A percentile compares a stretch with the other conserved stretches of the same genome.
phyloP scores from a whole-genome alignment of 2,113 vertebrate genomes.

The Lamprotornis superbus region DNA sequence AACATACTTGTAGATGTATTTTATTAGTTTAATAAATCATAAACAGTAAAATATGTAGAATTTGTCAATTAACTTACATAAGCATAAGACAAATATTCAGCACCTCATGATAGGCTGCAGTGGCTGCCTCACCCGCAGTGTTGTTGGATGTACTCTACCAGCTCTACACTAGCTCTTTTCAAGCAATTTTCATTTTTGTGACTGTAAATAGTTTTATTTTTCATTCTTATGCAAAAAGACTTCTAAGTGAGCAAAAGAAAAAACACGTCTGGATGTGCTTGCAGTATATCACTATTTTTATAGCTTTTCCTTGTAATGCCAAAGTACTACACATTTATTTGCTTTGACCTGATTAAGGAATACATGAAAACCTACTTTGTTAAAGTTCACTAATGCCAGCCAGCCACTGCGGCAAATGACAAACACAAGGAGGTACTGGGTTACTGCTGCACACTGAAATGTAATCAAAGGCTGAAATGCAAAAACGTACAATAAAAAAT shows the following conservation, averaged over 20 bases:
- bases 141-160: neutral
- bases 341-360: slow-evolving; percentile 36
- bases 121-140: neutral
- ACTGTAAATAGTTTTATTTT: slow-evolving; percentile 5
- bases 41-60: slow-evolving; percentile 12
- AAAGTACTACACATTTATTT: neutral
- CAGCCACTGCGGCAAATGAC: neutral
- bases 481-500: neutral
- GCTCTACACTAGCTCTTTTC: neutral
- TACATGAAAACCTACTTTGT: slow-evolving; percentile 19
- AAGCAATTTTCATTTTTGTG: neutral
- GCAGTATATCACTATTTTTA: neutral
- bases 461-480: neutral
- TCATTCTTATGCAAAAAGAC: neutral
- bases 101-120: neutral
- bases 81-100: slow-evolving; percentile 15
- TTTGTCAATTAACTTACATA: slow-evolving; percentile 40
- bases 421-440: neutral
- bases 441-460: neutral
- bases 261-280: neutral
- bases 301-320: neutral
- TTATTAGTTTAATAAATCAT: slow-evolving; percentile 20
- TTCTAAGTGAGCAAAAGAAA: neutral
- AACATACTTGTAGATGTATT: neutral
- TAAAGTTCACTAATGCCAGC: slow-evolving; percentile 34